Conservation (phyloP, 2,888 invertebrate genomes). For the Anthophora plumipes region DNA sequence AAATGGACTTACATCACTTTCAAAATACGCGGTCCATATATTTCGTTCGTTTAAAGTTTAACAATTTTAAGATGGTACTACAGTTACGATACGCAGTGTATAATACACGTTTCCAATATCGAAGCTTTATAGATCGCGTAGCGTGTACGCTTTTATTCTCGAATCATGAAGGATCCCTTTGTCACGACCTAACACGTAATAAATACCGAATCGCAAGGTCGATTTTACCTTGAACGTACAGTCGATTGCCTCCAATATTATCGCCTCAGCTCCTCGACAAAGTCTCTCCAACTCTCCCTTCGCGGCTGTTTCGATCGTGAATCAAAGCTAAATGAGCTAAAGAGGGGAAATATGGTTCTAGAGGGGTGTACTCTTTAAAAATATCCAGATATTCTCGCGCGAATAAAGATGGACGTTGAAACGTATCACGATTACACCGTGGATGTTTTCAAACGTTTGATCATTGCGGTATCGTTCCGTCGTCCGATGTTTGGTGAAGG, state of each 20-base stretch:
- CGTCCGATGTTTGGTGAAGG: no score
- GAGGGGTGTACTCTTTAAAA: not conserved
- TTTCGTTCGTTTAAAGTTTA: no score
- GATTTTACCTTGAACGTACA: slow-evolving; percentile 52
- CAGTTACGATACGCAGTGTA: no score
- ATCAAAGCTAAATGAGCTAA: slow-evolving; percentile 2
- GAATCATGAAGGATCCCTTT: no score
- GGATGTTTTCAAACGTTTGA: not conserved
- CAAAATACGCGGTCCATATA: no score
- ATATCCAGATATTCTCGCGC: no score
- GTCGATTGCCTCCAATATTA: slow-evolving; percentile 48
- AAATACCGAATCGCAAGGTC: slow-evolving; percentile 12
- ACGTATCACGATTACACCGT: not conserved
- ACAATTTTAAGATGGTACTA: no score
- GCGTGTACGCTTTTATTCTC: no score
- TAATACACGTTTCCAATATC: no score
- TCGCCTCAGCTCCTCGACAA: slow-evolving; percentile 35
- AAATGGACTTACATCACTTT: no score
- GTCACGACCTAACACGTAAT: not conserved
- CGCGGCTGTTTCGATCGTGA: slow-evolving; percentile 10
- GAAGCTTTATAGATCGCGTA: no score
- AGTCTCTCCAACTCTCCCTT: slow-evolving; percentile 22
- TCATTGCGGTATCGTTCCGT: no score
- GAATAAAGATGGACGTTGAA: slow-evolving; percentile 5
- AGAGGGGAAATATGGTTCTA: not conserved